phyloP scores from a whole-genome alignment of 2,888 invertebrate genomes.

The Carpatolechia fugitivella region DNA sequence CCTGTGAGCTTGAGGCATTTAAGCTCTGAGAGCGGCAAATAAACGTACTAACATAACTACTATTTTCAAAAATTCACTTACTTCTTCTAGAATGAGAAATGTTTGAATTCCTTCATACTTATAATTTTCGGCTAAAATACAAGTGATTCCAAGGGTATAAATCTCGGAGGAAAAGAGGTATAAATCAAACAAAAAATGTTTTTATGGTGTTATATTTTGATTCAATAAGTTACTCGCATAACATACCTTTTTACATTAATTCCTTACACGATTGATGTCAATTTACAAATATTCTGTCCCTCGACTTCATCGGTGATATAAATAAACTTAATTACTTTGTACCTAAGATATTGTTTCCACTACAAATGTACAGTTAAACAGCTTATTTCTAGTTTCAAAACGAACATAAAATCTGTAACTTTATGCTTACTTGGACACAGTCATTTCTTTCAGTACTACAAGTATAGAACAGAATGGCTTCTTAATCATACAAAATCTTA shows the following conservation, averaged over 20 bases:
- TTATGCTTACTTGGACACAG: neutral
- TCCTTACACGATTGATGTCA: constrained; percentile 55
- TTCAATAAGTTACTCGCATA: constrained; percentile 77
- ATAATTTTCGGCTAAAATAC: too few species aligned
- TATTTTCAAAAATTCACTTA: too few species aligned
- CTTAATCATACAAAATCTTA: too few species aligned
- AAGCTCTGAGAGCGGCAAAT: too few species aligned
- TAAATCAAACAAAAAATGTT: constrained; percentile 26
- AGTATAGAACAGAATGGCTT: too few species aligned
- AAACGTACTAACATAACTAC: too few species aligned
- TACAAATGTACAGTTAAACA: constrained; percentile 32
- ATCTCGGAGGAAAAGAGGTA: too few species aligned
- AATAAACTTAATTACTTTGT: constrained; percentile 69
- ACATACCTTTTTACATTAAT: constrained; percentile 68
- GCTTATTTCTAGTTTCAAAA: constrained; percentile 5
- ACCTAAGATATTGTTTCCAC: constrained; percentile 57
- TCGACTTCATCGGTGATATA: constrained; percentile 53
- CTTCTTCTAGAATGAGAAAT: too few species aligned
- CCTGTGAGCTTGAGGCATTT: too few species aligned
- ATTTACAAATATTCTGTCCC: constrained; percentile 68
- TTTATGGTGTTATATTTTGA: constrained; percentile 74
- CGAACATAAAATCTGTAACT: neutral
- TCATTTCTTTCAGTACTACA: neutral
- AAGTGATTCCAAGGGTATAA: too few species aligned
- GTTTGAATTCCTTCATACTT: too few species aligned